Evolutionary conservation across 2,888 invertebrate genomes (phyloP), one percentile per base, ranked within the genome.

Genomic region (Dusona sp.): DNA sequence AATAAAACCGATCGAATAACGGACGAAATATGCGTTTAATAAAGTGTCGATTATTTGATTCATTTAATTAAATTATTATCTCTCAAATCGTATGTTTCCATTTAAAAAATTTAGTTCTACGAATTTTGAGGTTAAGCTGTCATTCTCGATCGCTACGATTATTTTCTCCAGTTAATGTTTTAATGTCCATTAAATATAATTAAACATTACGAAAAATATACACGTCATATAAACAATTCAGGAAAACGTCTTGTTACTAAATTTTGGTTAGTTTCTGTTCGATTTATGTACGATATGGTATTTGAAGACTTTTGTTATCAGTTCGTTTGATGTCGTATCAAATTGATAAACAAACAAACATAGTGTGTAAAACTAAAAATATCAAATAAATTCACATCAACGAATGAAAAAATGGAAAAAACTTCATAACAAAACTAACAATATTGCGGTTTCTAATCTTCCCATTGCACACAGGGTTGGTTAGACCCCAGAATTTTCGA

Each of bases 41-140:
- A 4, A 19, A 64, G 61, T 16, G 29, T 25, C 16, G 9, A 11
- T 29, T 33, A n/a, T 45, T n/a, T 29, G 0, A 36, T 7, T 9
- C 13, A 33, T 48, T 22, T 3, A 16, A 61, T 29, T 51, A 16
- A 2, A 36, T 48, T 25, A 19, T 22, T n/a, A 29, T 2, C 48
- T 7, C 0, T 13, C 11, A 19, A 77, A 38, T 77, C 36, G 3
- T 42, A 36, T 25, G 11, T n/a, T 70, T 25, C 3, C 13, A 6
- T 19, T 0, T 70, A 13, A 70, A 70, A 70, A 29, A 25, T 19
- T 7, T 45, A 19, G 8, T 9, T n/a, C 33, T 4, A 75, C 22
- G 11, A n/a, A 29, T 45, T 65, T 77, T 77, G 64, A 77, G 77
- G 77, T 77, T 77, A 77, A 33, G 64, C 45, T 65, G 64, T 65